A percentile compares a stretch with the other conserved stretches of the same genome.
Evolutionary conservation across 35 echinoderm and acorn worm genomes (phyloP).

Genomic region (Apostichopus japonicus): DNA sequence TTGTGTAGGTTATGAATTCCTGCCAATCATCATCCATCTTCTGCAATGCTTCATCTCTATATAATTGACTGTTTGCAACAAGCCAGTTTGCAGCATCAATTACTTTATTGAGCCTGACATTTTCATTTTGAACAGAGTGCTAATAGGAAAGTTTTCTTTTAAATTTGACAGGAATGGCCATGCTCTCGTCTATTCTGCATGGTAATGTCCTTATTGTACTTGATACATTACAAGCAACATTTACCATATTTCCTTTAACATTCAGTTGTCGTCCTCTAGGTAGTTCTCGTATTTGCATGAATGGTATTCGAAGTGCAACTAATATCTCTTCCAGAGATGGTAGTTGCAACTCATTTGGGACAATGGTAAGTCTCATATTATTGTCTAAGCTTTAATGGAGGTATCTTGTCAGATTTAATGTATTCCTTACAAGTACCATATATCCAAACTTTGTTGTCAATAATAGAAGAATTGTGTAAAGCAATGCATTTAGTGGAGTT

Average conservation of each 20-base stretch:
- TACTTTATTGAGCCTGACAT: conserved; percentile 61
- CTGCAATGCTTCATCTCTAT: conserved; percentile 33
- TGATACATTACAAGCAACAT: conserved; percentile 55
- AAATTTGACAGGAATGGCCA: conserved; percentile 61
- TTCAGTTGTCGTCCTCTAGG: conserved; percentile 54
- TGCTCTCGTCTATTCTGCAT: conserved; percentile 34
- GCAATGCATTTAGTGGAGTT: too few relatives aligned
- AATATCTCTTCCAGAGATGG: conserved; percentile 53
- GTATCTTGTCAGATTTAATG: not conserved
- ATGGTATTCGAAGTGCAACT: conserved; percentile 60
- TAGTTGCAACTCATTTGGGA: conserved; percentile 46
- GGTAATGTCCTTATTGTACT: conserved; percentile 38
- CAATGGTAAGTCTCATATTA: conserved; percentile 25
- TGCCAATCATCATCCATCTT: conserved; percentile 46
- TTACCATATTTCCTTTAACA: conserved; percentile 62
- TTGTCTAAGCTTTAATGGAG: not conserved
- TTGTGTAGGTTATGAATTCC: not conserved
- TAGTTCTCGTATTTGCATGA: conserved; percentile 60
- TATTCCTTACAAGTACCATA: not conserved
- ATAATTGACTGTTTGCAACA: conserved; percentile 35
- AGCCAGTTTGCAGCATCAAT: conserved; percentile 62
- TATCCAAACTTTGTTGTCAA: too few relatives aligned
- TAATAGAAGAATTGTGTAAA: too few relatives aligned
- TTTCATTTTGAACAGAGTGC: conserved; percentile 25
- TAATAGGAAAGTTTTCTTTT: conserved; percentile 62